Percentiles rank a stretch among this genome's conserved stretches.
Conservation (phyloP, 2,113 vertebrate species). For the Neodon shergylaensis region DNA sequence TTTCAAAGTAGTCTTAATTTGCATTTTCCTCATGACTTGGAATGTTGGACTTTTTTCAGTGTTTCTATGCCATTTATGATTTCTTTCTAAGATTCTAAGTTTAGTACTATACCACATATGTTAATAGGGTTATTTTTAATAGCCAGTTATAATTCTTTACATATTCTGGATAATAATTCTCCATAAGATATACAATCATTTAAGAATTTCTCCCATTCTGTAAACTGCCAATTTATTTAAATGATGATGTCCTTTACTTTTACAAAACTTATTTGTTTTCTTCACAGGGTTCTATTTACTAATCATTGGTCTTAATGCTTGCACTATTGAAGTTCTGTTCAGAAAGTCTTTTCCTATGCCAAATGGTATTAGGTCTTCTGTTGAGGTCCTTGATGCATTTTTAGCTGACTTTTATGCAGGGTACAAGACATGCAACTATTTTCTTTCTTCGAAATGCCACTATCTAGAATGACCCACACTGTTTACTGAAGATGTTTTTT, state of each 20-base stretch:
- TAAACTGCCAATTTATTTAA: neutral
- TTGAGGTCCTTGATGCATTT: neutral
- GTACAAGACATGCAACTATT: neutral
- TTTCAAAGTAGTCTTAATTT: neutral
- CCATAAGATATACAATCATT: neutral
- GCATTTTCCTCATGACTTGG: neutral
- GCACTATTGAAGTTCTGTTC: neutral
- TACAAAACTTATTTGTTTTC: neutral
- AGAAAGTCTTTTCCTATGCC: neutral
- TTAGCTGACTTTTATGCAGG: neutral
- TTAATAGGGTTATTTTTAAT: neutral
- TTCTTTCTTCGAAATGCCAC: neutral
- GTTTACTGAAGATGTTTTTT: neutral
- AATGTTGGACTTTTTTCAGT: neutral
- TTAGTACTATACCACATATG: neutral
- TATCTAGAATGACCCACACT: neutral
- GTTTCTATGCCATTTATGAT: neutral
- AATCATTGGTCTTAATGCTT: neutral
- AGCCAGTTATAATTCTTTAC: neutral
- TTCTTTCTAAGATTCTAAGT: neutral
- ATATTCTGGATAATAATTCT: neutral
- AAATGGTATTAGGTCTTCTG: neutral
- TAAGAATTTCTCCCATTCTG: neutral
- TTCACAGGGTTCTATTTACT: neutral
- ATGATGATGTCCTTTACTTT: neutral